Evolutionary conservation across 2,113 vertebrate genomes (phyloP), one percentile per base, ranked within the genome.

Genomic region (Naja naja): DNA sequence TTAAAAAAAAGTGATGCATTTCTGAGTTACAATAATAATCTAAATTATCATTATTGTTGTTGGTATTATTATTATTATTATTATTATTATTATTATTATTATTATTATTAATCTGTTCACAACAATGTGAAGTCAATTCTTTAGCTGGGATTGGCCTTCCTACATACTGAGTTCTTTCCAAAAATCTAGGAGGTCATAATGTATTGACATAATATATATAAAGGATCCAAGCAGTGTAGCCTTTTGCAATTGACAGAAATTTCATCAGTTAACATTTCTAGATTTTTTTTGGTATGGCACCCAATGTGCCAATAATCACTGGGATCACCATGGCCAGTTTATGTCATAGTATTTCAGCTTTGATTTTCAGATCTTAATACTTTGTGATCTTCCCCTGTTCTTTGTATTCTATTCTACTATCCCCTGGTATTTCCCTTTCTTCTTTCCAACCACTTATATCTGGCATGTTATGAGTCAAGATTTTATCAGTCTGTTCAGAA

Each of bases 1-100:
- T 53, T 0, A 95, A 97, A 95, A 52, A 47, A 64, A 96, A 92
- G 95, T 96, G 96, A 93, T 93, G 93, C 94, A 96, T 95, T 96
- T 94, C 96, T 97, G 94, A 95, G 88, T 92, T 94, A 93, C 91
- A 90, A 52, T 52, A 52, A 52, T 52, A 52, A 93, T 96, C 90
- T 58, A 49, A 49, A 47, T 47, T 47, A 8, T 47, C 7, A 7
- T 47, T 47, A 1, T 47, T 47, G 1, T 47, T 47, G 47, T 47
- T 49, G 45, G 45, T 47, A 47, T 47, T 7, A 47, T 47, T 45
- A 45, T 45, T 45, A 7, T 47, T 47, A 3, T 7, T 47, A 47
- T 47, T 47, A 7, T 47, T 47, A 7, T 47, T 7, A 7, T 7
- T 47, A 92, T 90, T 89, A 60, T 95, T 95, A 96, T 97, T 96